Evolutionary conservation across 1,140 invertebrate genomes (phyloP).

Genomic region (Drosophila watanabei): DNA sequence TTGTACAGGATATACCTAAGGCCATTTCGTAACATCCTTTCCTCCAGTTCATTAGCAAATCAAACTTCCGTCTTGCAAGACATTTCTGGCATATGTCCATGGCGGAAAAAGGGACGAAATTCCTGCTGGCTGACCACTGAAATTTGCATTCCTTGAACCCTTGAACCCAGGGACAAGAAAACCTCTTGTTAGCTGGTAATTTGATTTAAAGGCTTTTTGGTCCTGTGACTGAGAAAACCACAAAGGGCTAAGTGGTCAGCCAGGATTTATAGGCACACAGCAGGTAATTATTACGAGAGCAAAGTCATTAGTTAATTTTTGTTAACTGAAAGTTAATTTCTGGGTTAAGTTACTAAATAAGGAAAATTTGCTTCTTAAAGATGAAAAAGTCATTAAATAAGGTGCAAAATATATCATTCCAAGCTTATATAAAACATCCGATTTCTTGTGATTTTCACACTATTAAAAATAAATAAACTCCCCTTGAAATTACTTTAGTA

Average conservation of each 20-base stretch:
- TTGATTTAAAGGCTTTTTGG: conserved; percentile 67
- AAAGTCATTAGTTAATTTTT: background rate
- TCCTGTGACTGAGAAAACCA: conserved; percentile 9
- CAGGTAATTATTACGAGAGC: background rate
- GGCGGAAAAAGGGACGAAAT: conserved; percentile 52
- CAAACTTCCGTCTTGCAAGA: conserved; percentile 77
- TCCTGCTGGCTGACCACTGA: conserved; percentile 15
- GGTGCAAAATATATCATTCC: too few species aligned
- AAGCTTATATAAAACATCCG: too few species aligned
- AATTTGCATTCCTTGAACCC: conserved; percentile 68
- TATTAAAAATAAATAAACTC: background rate
- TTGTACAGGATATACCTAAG: conserved; percentile 42
- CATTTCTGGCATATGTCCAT: conserved; percentile 53
- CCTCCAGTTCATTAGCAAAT: conserved; percentile 80
- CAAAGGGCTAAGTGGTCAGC: background rate
- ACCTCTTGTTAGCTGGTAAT: conserved; percentile 68
- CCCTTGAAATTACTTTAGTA: background rate
- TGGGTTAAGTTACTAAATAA: too few species aligned
- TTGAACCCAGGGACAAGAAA: conserved; percentile 40
- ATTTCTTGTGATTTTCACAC: too few species aligned
- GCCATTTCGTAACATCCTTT: conserved; percentile 64
- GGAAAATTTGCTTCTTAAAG: too few species aligned
- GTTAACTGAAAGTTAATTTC: too few species aligned
- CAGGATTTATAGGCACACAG: background rate
- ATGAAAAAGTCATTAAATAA: too few species aligned